Percentiles rank a stretch among this genome's conserved stretches.
Conservation (phyloP, 1,140 invertebrate species). For the Capitella teleta region DNA sequence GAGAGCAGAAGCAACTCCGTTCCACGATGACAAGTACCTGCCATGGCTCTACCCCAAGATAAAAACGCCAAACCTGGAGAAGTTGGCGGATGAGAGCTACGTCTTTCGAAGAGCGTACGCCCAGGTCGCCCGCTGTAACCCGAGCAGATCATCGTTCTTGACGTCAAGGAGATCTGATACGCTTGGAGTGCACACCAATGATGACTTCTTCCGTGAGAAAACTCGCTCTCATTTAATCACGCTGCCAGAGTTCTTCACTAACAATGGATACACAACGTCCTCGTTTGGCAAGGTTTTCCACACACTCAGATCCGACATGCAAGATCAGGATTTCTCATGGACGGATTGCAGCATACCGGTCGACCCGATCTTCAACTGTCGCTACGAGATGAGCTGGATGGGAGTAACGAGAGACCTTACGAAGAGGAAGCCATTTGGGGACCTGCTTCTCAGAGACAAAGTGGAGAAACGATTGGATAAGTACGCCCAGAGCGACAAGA, state of each 20-base stretch:
- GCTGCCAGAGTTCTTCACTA: conserved; percentile 7
- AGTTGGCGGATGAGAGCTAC: conserved; percentile 51
- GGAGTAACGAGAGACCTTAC: background rate
- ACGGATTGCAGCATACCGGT: conserved; percentile 10
- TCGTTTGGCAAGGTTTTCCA: conserved; percentile 11
- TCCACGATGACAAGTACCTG: background rate
- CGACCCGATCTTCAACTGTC: background rate
- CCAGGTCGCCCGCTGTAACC: conserved; percentile 66
- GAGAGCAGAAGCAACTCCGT: background rate
- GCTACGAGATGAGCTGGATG: background rate
- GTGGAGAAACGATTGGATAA: background rate
- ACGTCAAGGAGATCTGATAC: conserved; percentile 18
- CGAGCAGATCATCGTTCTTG: conserved; percentile 36
- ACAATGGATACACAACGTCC: conserved; percentile 8
- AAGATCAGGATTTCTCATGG: no score
- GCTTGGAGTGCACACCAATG: conserved; percentile 3
- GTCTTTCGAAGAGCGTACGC: conserved; percentile 56
- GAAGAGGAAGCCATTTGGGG: background rate
- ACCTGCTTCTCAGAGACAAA: background rate
- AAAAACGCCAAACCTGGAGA: conserved; percentile 64
- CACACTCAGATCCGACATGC: background rate
- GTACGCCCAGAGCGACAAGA: no score
- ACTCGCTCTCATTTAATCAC: conserved; percentile 1
- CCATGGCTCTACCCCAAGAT: conserved; percentile 32
- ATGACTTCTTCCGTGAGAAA: conserved; percentile 7